Evolutionary conservation across 2,888 invertebrate genomes (phyloP).

Genomic region (Nemapogon koenigi): DNA sequence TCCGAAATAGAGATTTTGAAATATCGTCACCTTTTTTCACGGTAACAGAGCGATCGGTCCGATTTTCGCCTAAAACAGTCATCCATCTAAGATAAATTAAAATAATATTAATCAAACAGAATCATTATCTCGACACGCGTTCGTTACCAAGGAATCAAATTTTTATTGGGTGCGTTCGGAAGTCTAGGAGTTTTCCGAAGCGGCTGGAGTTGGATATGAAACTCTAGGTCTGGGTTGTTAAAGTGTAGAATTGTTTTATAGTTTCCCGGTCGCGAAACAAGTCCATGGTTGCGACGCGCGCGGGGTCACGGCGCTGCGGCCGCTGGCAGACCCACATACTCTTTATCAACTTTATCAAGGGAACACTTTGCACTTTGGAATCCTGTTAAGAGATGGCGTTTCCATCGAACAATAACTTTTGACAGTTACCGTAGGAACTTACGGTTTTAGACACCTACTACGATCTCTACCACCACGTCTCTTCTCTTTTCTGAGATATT

Average conservation of each 20-base stretch:
- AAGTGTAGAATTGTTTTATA: constrained; percentile 1
- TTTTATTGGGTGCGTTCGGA: constrained; percentile 4
- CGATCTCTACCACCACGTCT: too few relatives aligned
- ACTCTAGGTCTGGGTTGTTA: constrained; percentile 3
- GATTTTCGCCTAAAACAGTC: too few relatives aligned
- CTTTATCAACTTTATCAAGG: constrained; percentile 1
- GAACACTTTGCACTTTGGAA: constrained; percentile 7
- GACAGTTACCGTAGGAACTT: too few relatives aligned
- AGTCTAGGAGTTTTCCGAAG: constrained; percentile 4
- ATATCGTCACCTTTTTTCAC: constrained; percentile 53
- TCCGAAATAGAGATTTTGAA: constrained; percentile 63
- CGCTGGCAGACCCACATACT: constrained; percentile 7
- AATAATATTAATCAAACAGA: too few relatives aligned
- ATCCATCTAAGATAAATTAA: too few relatives aligned
- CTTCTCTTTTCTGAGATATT: too few relatives aligned
- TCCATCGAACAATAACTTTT: constrained; percentile 1
- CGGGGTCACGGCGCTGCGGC: constrained; percentile 32
- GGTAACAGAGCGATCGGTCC: too few relatives aligned
- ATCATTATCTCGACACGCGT: too few relatives aligned
- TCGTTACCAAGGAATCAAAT: too few relatives aligned
- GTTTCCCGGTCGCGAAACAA: constrained; percentile 35
- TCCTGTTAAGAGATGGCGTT: constrained; percentile 9
- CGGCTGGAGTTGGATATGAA: not conserved
- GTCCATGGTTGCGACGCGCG: constrained; percentile 39
- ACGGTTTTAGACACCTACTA: too few relatives aligned